phyloP scores from a whole-genome alignment of 2,797 vertebrate species.

The Rhabdophis nuchalis region DNA sequence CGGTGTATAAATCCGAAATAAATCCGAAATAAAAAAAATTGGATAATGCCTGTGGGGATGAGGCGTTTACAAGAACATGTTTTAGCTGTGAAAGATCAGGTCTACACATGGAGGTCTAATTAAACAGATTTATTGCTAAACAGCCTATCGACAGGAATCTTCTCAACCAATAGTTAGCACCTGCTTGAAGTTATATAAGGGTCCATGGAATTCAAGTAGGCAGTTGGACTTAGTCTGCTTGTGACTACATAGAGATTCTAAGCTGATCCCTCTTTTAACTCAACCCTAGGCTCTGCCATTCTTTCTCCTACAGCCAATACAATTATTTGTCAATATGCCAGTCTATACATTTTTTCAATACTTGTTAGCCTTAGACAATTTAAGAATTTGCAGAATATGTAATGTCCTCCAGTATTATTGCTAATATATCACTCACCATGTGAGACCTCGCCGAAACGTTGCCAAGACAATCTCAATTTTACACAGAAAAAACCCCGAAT shows the following conservation, averaged over 20 bases:
- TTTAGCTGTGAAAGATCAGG: background rate
- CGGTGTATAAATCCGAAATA: too few species aligned
- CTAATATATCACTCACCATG: too few species aligned
- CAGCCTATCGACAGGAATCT: background rate
- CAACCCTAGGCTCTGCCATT: too few species aligned
- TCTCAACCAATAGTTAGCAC: background rate
- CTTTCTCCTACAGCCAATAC: too few species aligned
- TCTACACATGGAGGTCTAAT: background rate
- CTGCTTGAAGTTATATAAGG: background rate
- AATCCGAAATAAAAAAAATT: too few species aligned
- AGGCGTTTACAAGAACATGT: background rate
- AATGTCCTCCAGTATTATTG: constrained; percentile 1
- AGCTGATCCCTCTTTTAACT: too few species aligned
- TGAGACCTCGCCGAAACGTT: too few species aligned
- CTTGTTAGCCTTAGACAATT: constrained; percentile 25
- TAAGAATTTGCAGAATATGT: constrained; percentile 32
- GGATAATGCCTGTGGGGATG: constrained; percentile 11
- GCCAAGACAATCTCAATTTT: too few species aligned
- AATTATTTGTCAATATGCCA: background rate
- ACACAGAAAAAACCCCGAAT: too few species aligned
- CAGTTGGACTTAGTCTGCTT: too few species aligned
- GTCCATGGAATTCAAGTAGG: background rate
- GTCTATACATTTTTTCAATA: constrained; percentile 20
- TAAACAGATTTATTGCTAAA: background rate
- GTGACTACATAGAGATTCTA: too few species aligned